phyloP scores from a whole-genome alignment of 2,113 vertebrate species.

The Mesembrinibis cayennensis region DNA sequence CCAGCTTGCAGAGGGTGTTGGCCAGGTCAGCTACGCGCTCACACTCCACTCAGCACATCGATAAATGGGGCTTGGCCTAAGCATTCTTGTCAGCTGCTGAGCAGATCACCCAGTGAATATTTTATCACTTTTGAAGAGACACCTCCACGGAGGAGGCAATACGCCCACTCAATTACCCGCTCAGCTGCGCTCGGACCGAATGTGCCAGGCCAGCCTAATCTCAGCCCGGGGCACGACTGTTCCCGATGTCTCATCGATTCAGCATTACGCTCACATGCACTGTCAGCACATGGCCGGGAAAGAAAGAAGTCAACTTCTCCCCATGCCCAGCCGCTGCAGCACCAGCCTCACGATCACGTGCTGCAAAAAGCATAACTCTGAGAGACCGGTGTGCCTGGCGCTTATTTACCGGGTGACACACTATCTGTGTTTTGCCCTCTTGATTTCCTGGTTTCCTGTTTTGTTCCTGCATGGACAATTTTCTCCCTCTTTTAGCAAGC shows the following conservation, averaged over 20 bases:
- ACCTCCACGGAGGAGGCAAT: background rate
- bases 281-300: background rate
- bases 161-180: rapidly evolving
- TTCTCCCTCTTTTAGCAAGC: background rate
- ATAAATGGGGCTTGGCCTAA: background rate
- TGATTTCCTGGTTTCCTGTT: conserved; percentile 29
- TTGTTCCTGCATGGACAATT: background rate
- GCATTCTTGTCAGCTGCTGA: background rate
- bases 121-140: background rate
- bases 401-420: rapidly evolving
- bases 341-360: rapidly evolving
- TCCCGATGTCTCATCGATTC: rapidly evolving
- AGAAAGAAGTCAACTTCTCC: background rate
- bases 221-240: rapidly evolving
- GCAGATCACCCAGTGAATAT: background rate
- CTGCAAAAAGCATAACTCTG: rapidly evolving
- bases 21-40: background rate
- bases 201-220: background rate
- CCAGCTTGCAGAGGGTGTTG: background rate
- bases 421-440: background rate
- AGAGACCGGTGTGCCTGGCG: rapidly evolving
- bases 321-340: background rate
- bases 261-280: background rate
- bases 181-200: background rate
- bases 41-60: rapidly evolving